Conservation (phyloP, 2,888 invertebrate genomes). For the Asteroscopus sphinx region DNA sequence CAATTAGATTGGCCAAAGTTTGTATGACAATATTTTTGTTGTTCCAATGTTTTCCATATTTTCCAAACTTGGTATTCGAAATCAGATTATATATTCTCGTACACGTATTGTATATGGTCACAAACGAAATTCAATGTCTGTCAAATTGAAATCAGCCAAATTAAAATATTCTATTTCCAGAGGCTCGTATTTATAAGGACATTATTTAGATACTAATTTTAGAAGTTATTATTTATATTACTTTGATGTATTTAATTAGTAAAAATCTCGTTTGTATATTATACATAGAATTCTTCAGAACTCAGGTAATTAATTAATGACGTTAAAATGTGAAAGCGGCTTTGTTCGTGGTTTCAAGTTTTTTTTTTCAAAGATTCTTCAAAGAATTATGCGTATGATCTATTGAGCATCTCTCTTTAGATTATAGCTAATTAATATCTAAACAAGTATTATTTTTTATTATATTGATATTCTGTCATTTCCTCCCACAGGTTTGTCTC, state of each 20-base stretch:
- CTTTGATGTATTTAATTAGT: slow-evolving; percentile 4
- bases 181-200: too few relatives aligned
- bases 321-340: not conserved
- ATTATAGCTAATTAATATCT: too few relatives aligned
- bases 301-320: slow-evolving; percentile 3
- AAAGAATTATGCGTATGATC: too few relatives aligned
- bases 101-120: too few relatives aligned
- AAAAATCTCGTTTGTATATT: not conserved
- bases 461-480: too few relatives aligned
- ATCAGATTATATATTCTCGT: not conserved
- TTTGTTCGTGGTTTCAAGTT: not conserved
- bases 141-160: not conserved
- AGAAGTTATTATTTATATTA: not conserved
- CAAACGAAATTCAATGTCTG: too few relatives aligned
- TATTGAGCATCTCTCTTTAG: too few relatives aligned
- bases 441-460: too few relatives aligned
- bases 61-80: not conserved
- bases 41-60: too few relatives aligned
- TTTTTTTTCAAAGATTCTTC: too few relatives aligned
- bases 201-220: not conserved
- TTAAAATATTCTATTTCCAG: not conserved
- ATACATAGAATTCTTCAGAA: not conserved
- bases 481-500: slow-evolving; percentile 92
- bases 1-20: too few relatives aligned
- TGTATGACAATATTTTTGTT: not conserved